These are phyloP conservation scores for Anableps anableps DNA, from an alignment of 2,797 vertebrate genomes.

Conservation along the genomic window DNA sequence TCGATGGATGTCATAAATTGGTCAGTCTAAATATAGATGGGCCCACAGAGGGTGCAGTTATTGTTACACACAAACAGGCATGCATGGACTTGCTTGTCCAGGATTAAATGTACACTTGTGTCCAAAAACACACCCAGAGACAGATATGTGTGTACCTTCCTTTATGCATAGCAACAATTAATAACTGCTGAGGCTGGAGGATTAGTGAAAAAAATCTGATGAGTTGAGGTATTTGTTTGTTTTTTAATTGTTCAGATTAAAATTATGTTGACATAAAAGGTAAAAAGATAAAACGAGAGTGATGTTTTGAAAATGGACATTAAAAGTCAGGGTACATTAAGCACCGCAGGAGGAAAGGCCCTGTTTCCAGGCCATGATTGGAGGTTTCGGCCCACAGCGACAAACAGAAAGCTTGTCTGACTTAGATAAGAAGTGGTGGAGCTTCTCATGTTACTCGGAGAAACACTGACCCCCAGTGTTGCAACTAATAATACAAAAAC, in stretches of 20 bases:
- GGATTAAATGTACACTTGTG: conserved; percentile 37
- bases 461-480: conserved; percentile 75
- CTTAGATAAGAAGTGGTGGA: not conserved
- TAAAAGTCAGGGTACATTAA: conserved; percentile 19
- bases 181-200: conserved; percentile 3
- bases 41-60: conserved; percentile 21
- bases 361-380: conserved; percentile 12
- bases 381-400: conserved; percentile 33
- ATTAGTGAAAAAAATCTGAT: not conserved
- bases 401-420: conserved; percentile 25
- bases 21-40: conserved; percentile 52
- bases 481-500: not conserved
- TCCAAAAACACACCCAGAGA: conserved; percentile 21
- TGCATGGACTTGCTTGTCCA: conserved; percentile 32
- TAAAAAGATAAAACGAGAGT: not conserved
- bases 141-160: conserved; percentile 3
- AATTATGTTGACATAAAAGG: not conserved
- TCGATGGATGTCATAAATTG: conserved; percentile 18
- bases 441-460: conserved; percentile 24
- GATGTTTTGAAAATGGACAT: conserved; percentile 32
- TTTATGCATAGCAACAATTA: conserved; percentile 8
- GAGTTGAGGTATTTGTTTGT: not conserved
- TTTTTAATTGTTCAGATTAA: not conserved
- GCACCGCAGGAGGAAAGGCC: conserved; percentile 19
- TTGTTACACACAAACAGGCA: conserved; percentile 45